These are phyloP conservation scores for Folsomia candida DNA, from an alignment of 2,888 invertebrate genomes.

Conservation along the genomic window DNA sequence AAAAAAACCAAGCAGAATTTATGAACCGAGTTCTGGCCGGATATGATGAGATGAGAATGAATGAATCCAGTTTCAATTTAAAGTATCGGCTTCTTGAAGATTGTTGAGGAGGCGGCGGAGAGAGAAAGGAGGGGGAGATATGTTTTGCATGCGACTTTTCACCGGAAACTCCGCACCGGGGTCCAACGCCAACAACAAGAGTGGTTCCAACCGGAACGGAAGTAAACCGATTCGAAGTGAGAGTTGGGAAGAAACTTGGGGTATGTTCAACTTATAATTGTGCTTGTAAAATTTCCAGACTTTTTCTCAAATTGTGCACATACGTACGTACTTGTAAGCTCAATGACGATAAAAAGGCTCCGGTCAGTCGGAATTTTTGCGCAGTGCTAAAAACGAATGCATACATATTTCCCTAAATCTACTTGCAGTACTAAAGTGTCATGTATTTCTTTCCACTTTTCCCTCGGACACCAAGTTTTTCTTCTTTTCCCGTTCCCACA, in stretches of 20 bases:
- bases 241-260: conserved; percentile 50
- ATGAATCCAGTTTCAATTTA: background rate
- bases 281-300: no score
- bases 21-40: background rate
- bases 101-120: background rate
- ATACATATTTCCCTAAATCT: no score
- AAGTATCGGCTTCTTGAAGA: background rate
- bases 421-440: no score
- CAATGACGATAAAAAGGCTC: background rate
- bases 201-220: background rate
- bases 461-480: no score
- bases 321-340: background rate
- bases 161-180: conserved; percentile 38
- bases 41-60: background rate
- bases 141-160: conserved; percentile 50
- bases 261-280: conserved; percentile 28
- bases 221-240: conserved; percentile 43
- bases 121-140: conserved; percentile 17
- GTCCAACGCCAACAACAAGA: conserved; percentile 18
- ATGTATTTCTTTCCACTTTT: no score
- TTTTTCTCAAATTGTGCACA: no score
- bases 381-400: background rate
- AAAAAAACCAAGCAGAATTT: background rate
- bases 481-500: no score
- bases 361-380: background rate